Evolutionary conservation across 2,113 vertebrate species (phyloP), one percentile per base, ranked within the genome.

Genomic region (Suricata suricatta): DNA sequence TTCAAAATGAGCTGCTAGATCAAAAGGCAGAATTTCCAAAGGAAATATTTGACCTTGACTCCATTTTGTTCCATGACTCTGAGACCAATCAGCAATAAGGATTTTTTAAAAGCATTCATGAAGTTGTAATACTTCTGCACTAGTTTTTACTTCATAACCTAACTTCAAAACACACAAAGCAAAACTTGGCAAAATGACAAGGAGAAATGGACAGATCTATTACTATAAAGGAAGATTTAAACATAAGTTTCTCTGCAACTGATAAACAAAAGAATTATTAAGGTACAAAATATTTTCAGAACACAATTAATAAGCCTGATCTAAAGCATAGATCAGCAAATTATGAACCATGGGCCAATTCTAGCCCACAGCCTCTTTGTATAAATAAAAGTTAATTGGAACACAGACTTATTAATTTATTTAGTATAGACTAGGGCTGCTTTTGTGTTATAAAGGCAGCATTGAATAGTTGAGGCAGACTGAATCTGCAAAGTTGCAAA

Each of bases 361-460:
- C 33, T 41, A 31, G 27, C 71, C 19, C 25, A 69, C 64, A 41
- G n/a, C 35, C 44, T 88, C 31, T 68, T 96, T 84, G 52, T 89
- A 14, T 92, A 96, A 82, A 86, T 92, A 86, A 96, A 95, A 77
- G 77, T 97, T 96, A 89, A 57, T 93, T 84, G 80, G 33, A 69
- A 90, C 31, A 88, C n/a, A 85, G 23, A 23, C 35, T n/a, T 64
- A 63, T 50, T 95, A 15, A 38, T 92, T 90, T 74, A 35, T 80
- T 72, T 94, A 71, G 64, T 82, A n/a, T 44, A 66, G 52, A 52
- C 33, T 21, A 1, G 83, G 44, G 54, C 60, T 68, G 38, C 63
- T 63, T 87, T 86, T 27, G 13, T 23, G 41, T 5, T 84, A 31
- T 4, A 54, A 31, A 4, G 38, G n/a, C 64, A 81, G 57, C 1